Conservation (phyloP, 2,113 vertebrate species). For the Elgaria multicarinata region DNA sequence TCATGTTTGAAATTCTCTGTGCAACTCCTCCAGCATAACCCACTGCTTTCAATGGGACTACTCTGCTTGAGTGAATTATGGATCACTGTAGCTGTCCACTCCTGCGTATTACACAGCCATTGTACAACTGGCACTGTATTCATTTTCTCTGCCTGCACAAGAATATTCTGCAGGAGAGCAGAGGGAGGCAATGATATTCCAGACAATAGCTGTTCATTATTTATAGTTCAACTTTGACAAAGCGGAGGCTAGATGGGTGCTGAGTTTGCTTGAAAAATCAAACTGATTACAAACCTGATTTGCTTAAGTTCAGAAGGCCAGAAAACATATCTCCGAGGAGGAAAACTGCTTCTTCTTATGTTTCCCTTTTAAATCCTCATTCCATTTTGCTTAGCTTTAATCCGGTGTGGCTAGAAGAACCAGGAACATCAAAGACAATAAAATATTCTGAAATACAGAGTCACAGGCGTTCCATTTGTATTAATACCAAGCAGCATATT, state of each 20-base stretch:
- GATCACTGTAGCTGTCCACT: not conserved
- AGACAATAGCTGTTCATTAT: constrained; percentile 46
- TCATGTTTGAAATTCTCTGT: not conserved
- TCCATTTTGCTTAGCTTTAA: constrained; percentile 36
- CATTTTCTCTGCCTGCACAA: constrained; percentile 28
- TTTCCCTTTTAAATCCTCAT: constrained; percentile 44
- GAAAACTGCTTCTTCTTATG: constrained; percentile 54
- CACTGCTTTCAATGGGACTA: not conserved
- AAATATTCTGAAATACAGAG: constrained; percentile 65
- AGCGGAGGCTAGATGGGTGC: constrained; percentile 47
- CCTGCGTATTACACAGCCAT: not conserved
- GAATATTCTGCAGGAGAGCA: constrained; percentile 49
- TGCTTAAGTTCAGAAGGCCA: constrained; percentile 48
- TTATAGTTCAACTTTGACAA: constrained; percentile 52
- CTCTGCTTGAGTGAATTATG: constrained; percentile 30
- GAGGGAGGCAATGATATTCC: constrained; percentile 50
- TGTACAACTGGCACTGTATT: constrained; percentile 4
- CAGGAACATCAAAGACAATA: constrained; percentile 61
- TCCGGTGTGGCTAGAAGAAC: constrained; percentile 61
- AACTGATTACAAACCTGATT: constrained; percentile 30
- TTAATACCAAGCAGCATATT: constrained; percentile 52
- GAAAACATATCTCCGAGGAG: constrained; percentile 28
- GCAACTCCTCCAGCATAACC: not conserved
- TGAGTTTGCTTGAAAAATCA: constrained; percentile 51
- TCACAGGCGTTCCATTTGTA: constrained; percentile 19